A percentile compares a stretch with the other conserved stretches of the same genome.
phyloP scores from a whole-genome alignment of 2,113 vertebrate species.

The Genyomyrus donnyi region DNA sequence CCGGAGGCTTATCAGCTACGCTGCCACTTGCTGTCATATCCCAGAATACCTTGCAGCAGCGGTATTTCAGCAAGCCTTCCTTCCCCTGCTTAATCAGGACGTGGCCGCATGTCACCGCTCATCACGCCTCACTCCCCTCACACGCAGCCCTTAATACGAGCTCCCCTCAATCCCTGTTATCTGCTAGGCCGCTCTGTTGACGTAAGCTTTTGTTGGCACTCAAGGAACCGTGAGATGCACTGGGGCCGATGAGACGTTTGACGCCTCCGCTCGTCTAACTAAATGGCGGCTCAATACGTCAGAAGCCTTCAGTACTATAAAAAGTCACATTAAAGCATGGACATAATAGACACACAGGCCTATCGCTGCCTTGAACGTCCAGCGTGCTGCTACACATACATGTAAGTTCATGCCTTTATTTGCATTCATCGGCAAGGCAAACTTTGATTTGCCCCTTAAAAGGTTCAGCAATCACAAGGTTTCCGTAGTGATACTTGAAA shows the following conservation, averaged over 20 bases:
- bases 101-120: background rate
- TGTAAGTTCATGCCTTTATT: background rate
- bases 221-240: background rate
- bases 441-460: background rate
- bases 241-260: background rate
- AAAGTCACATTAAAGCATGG: background rate
- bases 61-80: background rate
- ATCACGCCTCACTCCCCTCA: background rate
- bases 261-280: background rate
- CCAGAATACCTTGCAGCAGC: background rate
- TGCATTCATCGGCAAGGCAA: background rate
- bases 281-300: background rate
- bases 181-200: background rate
- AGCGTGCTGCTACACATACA: background rate
- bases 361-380: background rate
- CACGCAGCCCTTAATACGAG: background rate
- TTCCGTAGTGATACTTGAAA: background rate
- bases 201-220: background rate
- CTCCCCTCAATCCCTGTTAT: background rate
- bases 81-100: background rate
- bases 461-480: background rate
- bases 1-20: background rate
- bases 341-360: background rate
- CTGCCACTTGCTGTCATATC: background rate
- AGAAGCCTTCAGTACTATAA: background rate